Conservation (phyloP, 2,888 invertebrate genomes). For the Eilema caniola region DNA sequence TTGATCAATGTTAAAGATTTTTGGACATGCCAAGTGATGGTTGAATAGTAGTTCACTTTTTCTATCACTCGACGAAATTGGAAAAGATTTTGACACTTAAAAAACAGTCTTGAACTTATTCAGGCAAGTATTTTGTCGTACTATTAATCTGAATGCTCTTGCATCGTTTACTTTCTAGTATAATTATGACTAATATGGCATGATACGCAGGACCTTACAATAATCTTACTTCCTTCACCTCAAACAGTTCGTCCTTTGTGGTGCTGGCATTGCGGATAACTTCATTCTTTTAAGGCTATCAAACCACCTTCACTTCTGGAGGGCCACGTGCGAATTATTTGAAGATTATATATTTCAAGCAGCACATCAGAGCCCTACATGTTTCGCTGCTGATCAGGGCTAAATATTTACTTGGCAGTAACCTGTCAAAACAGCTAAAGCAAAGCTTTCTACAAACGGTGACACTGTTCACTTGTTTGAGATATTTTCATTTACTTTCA, state of each 20-base stretch:
- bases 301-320: no score
- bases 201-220: no score
- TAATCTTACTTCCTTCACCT: no score
- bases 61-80: background rate
- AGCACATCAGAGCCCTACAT: no score
- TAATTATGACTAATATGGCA: no score
- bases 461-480: background rate
- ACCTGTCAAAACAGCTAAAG: background rate
- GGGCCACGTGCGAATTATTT: no score
- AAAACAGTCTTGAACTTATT: background rate
- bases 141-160: background rate
- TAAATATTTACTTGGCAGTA: background rate
- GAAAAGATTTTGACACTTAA: background rate
- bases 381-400: background rate
- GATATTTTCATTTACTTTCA: background rate
- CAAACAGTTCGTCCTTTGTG: no score
- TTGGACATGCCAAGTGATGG: background rate
- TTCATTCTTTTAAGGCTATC: no score
- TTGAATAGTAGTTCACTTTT: background rate
- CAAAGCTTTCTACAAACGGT: background rate
- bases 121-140: no score
- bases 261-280: no score
- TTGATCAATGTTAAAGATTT: conserved; percentile 9
- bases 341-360: no score
- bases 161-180: background rate